These are phyloP conservation scores for Oikopleura dioica DNA, from an alignment of 23 tunicate species.

Conservation along the genomic window DNA sequence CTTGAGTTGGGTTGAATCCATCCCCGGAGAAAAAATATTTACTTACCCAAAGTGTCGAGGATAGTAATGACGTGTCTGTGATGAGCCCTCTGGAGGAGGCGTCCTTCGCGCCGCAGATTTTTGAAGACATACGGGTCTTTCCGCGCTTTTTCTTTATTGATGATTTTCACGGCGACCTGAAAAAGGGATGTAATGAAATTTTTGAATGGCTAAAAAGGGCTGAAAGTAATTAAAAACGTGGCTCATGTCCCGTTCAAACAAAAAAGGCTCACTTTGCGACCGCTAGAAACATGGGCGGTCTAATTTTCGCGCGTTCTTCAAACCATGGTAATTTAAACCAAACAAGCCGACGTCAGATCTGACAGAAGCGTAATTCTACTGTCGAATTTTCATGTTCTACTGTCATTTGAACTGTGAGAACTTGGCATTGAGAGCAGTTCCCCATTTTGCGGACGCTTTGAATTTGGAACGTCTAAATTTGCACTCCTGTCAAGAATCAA, in stretches of 20 bases:
- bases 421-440: too few species aligned
- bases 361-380: background rate
- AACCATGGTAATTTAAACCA: background rate
- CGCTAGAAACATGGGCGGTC: background rate
- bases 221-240: background rate
- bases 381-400: too few species aligned
- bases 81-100: constrained; percentile 49
- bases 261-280: background rate
- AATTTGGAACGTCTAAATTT: too few species aligned
- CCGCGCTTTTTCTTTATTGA: constrained; percentile 63
- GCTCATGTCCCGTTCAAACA: background rate
- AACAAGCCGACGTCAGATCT: background rate
- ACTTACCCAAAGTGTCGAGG: constrained; percentile 37
- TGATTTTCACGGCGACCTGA: constrained; percentile 88
- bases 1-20: too few species aligned
- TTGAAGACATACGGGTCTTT: constrained; percentile 85
- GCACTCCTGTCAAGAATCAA: too few species aligned
- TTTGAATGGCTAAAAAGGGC: background rate
- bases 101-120: constrained; percentile 85
- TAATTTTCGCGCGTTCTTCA: background rate
- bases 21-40: too few species aligned
- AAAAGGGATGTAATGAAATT: background rate
- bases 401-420: too few species aligned
- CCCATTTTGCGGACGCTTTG: too few species aligned
- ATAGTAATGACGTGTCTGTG: constrained; percentile 71